Evolutionary conservation across 1,140 invertebrate species (phyloP), one percentile per base, ranked within the genome.

Genomic region (Panagrolaimus sp.): DNA sequence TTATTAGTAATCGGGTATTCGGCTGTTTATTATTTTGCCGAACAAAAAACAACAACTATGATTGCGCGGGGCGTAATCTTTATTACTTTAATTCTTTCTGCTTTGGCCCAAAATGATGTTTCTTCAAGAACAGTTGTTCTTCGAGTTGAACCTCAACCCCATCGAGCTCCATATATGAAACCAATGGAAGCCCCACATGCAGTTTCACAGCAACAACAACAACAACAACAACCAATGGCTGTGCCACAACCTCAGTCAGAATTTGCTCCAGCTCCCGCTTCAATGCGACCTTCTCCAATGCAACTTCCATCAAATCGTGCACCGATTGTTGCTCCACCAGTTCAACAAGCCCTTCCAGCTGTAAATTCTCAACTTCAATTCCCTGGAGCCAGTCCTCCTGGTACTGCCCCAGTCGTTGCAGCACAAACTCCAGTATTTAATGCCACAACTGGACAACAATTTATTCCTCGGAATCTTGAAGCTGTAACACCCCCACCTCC

Each of bases 41-140:
- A 38, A 38, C 7, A 38, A 38, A 38, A 38, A 38, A 58, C 17
- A 58, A 12, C 8, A 17, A 58, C 17, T n/a, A 58, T 58, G 52
- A 26, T 58, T 58, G 17, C 52, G 52, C 52, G 52, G 21, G 14
- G 52, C 28, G 52, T 28, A 28, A 21, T 58, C 17, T 28, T 58
- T 58, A 28, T 28, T 28, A 28, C n/a, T 58, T 58, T 58, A 28
- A 28, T 28, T 12, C 12, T 58, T 10, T 21, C 28, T 21, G 52
- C 52, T 28, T 26, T 28, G 52, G 52, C 52, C 1, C 52, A 58
- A 28, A 26, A 58, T 58, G 52, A 58, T 58, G 52, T 58, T 4
- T 58, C 77, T n/a, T 72, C 76, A 52, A 47, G 65, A 48, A 70
- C 75, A 8, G 75, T 77, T 15, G 63, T 77, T 9, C 68, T 77